phyloP scores from a whole-genome alignment of 2,797 vertebrate genomes.

The Pseudocheirus occidentalis region DNA sequence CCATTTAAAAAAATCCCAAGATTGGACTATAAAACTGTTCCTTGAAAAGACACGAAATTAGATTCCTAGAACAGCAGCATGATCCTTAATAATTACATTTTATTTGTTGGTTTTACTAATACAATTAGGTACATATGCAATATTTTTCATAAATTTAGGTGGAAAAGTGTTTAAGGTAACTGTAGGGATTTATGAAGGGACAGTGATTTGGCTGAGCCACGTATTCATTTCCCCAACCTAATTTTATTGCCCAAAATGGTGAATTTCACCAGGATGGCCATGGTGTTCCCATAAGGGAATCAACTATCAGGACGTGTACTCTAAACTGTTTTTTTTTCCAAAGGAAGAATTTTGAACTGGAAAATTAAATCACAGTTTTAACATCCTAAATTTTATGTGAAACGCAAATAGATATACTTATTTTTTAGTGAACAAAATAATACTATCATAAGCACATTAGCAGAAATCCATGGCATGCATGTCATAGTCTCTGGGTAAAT shows the following conservation, averaged over 20 bases:
- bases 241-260: not conserved
- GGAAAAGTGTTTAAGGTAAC: not conserved
- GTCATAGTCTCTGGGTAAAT: too few species aligned
- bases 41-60: not conserved
- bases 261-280: not conserved
- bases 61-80: not conserved
- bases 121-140: not conserved
- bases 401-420: not conserved
- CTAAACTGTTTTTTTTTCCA: not conserved
- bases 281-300: constrained; percentile 6
- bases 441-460: not conserved
- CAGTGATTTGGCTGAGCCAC: not conserved
- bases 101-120: not conserved
- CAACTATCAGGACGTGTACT: not conserved
- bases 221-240: constrained; percentile 5
- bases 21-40: not conserved
- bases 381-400: not conserved
- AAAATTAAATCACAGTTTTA: constrained; percentile 4
- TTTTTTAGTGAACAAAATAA: not conserved
- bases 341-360: not conserved
- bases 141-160: constrained; percentile 15
- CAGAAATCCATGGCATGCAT: not conserved
- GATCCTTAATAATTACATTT: not conserved
- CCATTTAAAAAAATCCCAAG: not conserved
- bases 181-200: not conserved